Evolutionary conservation across 2,888 invertebrate genomes (phyloP).

Genomic region (Zaprionus obscuricornis): DNA sequence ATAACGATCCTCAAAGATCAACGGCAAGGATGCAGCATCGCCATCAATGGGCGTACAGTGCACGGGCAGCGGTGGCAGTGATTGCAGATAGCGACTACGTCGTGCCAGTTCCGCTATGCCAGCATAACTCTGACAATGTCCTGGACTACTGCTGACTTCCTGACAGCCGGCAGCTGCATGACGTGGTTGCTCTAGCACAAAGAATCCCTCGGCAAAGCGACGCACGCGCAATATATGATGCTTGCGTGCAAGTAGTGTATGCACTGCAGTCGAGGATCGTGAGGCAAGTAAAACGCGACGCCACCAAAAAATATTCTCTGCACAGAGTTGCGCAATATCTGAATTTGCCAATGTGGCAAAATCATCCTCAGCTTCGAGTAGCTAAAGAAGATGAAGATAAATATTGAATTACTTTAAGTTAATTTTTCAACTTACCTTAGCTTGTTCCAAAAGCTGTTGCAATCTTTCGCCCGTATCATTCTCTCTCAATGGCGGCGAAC

Average conservation of each 20-base stretch:
- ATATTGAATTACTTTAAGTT: too few species aligned
- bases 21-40: constrained; percentile 93
- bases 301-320: constrained; percentile 96
- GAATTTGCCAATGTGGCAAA: constrained; percentile 91
- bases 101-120: constrained; percentile 92
- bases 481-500: constrained; percentile 80
- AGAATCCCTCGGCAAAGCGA: constrained; percentile 96
- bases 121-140: constrained; percentile 91
- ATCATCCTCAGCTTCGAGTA: constrained; percentile 90
- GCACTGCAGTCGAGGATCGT: constrained; percentile 90
- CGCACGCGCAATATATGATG: constrained; percentile 94
- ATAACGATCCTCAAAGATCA: constrained; percentile 97
- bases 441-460: constrained; percentile 87
- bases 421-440: constrained; percentile 88
- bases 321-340: constrained; percentile 95
- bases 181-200: constrained; percentile 94
- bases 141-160: constrained; percentile 87
- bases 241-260: constrained; percentile 92
- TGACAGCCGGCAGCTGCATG: constrained; percentile 94
- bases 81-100: constrained; percentile 90
- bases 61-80: constrained; percentile 93
- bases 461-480: constrained; percentile 88
- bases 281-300: constrained; percentile 94
- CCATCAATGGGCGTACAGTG: constrained; percentile 96
- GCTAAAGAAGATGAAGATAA: constrained; percentile 81